Conservation (phyloP, 92 coral and sea anemone species). For the Bergia puertoricense region DNA sequence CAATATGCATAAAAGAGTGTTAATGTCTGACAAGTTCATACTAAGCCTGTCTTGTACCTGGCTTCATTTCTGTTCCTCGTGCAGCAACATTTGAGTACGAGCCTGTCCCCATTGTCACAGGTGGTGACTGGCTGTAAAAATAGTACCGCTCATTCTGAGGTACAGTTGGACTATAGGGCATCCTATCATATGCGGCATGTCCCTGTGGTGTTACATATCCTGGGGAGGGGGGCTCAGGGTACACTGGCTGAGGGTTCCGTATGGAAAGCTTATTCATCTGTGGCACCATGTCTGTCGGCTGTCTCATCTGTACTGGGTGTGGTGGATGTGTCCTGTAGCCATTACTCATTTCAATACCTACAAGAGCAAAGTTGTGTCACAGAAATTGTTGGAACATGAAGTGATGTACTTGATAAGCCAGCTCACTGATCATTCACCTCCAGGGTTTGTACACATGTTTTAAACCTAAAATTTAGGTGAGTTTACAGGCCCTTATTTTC, state of each 20-base stretch:
- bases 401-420: background rate
- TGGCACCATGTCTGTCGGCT: slow-evolving; percentile 58
- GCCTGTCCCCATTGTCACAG: slow-evolving; percentile 40
- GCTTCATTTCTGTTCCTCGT: slow-evolving; percentile 26
- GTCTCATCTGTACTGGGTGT: slow-evolving; percentile 52
- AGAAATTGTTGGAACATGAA: background rate
- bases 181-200: slow-evolving; percentile 36
- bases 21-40: background rate
- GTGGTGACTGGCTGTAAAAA: slow-evolving; percentile 57
- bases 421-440: background rate
- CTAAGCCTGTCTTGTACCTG: slow-evolving; percentile 4
- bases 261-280: slow-evolving; percentile 74
- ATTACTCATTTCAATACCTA: slow-evolving; percentile 32
- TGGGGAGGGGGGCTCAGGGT: slow-evolving; percentile 44
- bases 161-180: slow-evolving; percentile 35
- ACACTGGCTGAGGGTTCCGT: slow-evolving; percentile 49
- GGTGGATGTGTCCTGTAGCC: slow-evolving; percentile 42
- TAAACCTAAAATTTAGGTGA: no score
- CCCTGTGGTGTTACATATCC: slow-evolving; percentile 38
- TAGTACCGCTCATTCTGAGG: slow-evolving; percentile 44
- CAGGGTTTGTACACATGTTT: no score
- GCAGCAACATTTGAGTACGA: slow-evolving; percentile 38
- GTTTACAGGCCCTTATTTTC: no score
- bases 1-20: no score
- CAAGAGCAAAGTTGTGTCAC: background rate